Evolutionary conservation across 1,140 invertebrate species (phyloP), one percentile per base, ranked within the genome.

Genomic region (Solenopsis fugax): DNA sequence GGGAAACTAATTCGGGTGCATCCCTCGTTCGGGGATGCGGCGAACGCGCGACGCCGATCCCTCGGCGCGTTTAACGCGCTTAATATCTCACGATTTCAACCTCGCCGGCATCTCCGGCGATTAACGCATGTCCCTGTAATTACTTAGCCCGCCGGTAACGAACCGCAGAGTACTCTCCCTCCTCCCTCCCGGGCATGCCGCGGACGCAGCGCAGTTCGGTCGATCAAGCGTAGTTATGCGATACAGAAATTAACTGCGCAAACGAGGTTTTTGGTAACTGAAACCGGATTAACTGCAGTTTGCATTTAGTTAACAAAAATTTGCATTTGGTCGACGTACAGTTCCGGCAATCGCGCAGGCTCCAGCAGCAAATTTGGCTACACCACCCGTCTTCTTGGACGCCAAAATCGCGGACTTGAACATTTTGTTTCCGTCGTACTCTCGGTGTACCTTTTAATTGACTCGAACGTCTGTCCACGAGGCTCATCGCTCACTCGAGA

Each of bases 201-300:
- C 24, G 7, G 41, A 45, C 2, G 37, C n/a, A 4, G n/a, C n/a
- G 10, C 37, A 21, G 37, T 48, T 69, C 41, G 41, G n/a, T n/a
- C n/a, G 41, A 48, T 48, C 65, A 5, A 69, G 10, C 65, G 21
- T 24, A 69, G 65, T 67, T 45, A 13, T 45, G 9, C n/a, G 5
- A 67, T 65, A 65, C 5, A 16, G 65, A 69, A 69, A 48, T 12
- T 69, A 67, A 67, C 64, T 45, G n/a, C n/a, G 62, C 34, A 65
- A 65, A 65, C n/a, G n/a, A 67, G 64, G n/a, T 67, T 67, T 67
- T 67, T 67, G 37, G n/a, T n/a, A n/a, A 37, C 37, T 18, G 1
- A 67, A 41, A 65, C 34, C 18, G 64, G 41, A 41, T 41, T 69
- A 69, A 48, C 65, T 24, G 41, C 12, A 21, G 37, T 45, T 67